Conservation (phyloP, 2,888 invertebrate genomes). For the Tachystola acroxantha region DNA sequence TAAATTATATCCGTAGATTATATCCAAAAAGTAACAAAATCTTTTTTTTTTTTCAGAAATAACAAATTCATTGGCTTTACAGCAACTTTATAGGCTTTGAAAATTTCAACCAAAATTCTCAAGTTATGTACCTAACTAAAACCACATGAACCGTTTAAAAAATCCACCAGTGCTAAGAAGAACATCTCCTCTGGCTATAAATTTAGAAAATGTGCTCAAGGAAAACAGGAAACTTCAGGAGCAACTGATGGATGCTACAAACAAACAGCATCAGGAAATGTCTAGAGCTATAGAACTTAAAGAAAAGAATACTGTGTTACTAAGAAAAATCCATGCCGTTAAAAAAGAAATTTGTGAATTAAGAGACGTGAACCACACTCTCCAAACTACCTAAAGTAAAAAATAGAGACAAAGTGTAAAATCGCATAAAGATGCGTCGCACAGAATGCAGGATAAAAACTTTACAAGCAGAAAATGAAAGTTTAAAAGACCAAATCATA, state of each 20-base stretch:
- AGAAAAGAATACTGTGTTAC: constrained; percentile 39
- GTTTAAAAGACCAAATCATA: constrained; percentile 33
- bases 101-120: constrained; percentile 23
- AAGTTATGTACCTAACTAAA: constrained; percentile 13
- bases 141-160: constrained; percentile 30
- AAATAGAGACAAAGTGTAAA: not conserved
- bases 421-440: constrained; percentile 16
- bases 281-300: constrained; percentile 57
- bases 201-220: constrained; percentile 21
- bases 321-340: constrained; percentile 31
- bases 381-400: no score
- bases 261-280: constrained; percentile 67
- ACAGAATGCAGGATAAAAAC: constrained; percentile 23
- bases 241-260: constrained; percentile 37
- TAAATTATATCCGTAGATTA: no score
- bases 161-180: constrained; percentile 11
- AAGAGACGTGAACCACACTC: constrained; percentile 20
- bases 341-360: constrained; percentile 32
- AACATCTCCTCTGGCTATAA: constrained; percentile 11
- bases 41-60: no score
- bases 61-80: not conserved
- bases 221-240: constrained; percentile 39
- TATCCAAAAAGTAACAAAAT: no score
- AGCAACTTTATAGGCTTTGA: no score
- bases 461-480: constrained; percentile 38